A percentile compares a stretch with the other conserved stretches of the same genome.
phyloP scores from a whole-genome alignment of 2,888 invertebrate genomes.

The Lydus trimaculatus region DNA sequence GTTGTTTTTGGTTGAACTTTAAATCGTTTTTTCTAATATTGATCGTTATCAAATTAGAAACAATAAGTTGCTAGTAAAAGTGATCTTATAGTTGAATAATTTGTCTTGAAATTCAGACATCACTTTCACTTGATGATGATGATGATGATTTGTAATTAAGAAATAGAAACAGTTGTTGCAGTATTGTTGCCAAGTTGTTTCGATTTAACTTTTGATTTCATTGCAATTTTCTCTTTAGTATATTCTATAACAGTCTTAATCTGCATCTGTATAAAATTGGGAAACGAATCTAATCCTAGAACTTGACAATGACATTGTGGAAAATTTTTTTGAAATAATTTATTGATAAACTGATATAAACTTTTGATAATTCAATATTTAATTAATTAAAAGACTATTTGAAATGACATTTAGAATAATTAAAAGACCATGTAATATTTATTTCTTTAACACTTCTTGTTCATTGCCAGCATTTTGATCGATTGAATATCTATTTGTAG shows the following conservation, averaged over 20 bases:
- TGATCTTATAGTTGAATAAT: not conserved
- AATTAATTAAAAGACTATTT: not conserved
- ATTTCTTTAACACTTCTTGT: not conserved
- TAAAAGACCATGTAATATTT: not conserved
- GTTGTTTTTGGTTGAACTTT: no score
- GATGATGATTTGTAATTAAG: not conserved
- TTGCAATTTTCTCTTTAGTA: not conserved
- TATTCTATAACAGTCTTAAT: not conserved
- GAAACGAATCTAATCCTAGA: not conserved
- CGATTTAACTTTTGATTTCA: slow-evolving; percentile 1
- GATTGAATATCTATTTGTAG: not conserved
- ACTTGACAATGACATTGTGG: not conserved
- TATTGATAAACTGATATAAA: not conserved
- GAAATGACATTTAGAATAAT: not conserved
- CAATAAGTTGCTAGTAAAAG: not conserved
- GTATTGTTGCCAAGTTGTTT: not conserved
- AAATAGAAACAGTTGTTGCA: not conserved
- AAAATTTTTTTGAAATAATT: not conserved
- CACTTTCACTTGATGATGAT: slow-evolving; percentile 1
- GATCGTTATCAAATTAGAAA: not conserved
- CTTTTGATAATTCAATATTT: not conserved
- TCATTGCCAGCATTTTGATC: not conserved
- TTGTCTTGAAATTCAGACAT: not conserved
- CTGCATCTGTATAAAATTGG: not conserved
- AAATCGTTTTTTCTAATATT: not conserved